Evolutionary conservation across 2,888 invertebrate genomes (phyloP).

Genomic region (Buathra laborator): DNA sequence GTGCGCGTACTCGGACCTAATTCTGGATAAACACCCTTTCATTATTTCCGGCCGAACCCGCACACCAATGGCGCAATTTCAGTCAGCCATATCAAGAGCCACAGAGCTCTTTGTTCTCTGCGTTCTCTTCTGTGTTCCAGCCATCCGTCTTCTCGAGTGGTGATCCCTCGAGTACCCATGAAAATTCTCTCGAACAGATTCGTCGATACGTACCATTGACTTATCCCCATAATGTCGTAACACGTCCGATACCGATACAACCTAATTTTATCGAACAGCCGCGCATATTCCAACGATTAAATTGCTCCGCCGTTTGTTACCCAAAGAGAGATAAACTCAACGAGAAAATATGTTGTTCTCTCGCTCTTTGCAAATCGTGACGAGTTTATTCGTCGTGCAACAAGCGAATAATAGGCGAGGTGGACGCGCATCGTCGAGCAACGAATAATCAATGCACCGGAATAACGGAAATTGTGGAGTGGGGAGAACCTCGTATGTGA

Average conservation of each 20-base stretch:
- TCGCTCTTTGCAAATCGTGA: slow-evolving; percentile 52
- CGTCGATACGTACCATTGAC: slow-evolving; percentile 37
- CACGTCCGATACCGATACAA: slow-evolving; percentile 54
- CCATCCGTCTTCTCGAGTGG: slow-evolving; percentile 41
- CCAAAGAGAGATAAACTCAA: neutral
- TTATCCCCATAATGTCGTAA: slow-evolving; percentile 37
- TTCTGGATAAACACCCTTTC: slow-evolving; percentile 84
- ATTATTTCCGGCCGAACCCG: slow-evolving; percentile 79
- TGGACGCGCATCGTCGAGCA: slow-evolving; percentile 66
- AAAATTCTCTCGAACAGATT: slow-evolving; percentile 31
- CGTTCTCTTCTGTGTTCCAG: slow-evolving; percentile 49
- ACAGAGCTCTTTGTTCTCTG: slow-evolving; percentile 56
- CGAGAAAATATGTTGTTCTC: slow-evolving; percentile 16
- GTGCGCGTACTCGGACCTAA: slow-evolving; percentile 77
- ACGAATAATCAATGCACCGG: slow-evolving; percentile 71
- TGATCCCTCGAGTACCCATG: slow-evolving; percentile 3
- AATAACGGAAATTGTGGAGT: slow-evolving; percentile 69
- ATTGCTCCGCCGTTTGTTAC: slow-evolving; percentile 21
- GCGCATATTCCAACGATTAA: slow-evolving; percentile 41
- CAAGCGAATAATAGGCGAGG: slow-evolving; percentile 69
- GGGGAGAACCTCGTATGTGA: slow-evolving; percentile 48
- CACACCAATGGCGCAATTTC: slow-evolving; percentile 57
- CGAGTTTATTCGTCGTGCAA: slow-evolving; percentile 68
- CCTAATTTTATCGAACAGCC: slow-evolving; percentile 60
- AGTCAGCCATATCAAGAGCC: slow-evolving; percentile 44